Conservation (phyloP, 2,888 invertebrate species). For the Mesoligia furuncula region DNA sequence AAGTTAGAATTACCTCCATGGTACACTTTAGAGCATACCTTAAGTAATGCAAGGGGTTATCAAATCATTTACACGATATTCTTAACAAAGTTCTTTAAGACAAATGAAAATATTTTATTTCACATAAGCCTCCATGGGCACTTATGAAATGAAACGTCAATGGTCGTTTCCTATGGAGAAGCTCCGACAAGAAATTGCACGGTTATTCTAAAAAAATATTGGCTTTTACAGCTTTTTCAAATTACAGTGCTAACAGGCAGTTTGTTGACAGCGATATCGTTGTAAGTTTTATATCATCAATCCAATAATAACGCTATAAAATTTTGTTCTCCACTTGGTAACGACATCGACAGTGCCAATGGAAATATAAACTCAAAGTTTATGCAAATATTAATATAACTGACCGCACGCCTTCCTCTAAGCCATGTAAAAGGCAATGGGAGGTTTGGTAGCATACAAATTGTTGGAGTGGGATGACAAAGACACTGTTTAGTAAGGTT, state of each 20-base stretch:
- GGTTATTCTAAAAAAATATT: not conserved
- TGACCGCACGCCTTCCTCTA: conserved; percentile 68
- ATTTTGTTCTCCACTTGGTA: conserved; percentile 7
- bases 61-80: not conserved
- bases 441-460: conserved; percentile 81
- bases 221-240: not conserved
- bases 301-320: conserved; percentile 1
- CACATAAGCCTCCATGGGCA: not conserved
- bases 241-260: not conserved
- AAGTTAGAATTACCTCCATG: not conserved
- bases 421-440: conserved; percentile 73
- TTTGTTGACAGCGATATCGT: not conserved
- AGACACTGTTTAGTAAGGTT: conserved; percentile 65
- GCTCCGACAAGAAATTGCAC: not conserved
- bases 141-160: not conserved
- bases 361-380: conserved; percentile 34
- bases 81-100: not conserved
- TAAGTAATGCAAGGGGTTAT: not conserved
- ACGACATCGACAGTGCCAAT: conserved; percentile 1
- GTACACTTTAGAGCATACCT: not conserved
- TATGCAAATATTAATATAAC: conserved; percentile 71
- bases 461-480: conserved; percentile 76
- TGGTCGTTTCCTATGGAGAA: not conserved
- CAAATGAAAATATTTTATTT: not conserved
- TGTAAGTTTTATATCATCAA: not conserved